Base-by-base conservation (phyloP, 2,113 vertebrate genomes). In the Sceloporus tristichus region DNA sequence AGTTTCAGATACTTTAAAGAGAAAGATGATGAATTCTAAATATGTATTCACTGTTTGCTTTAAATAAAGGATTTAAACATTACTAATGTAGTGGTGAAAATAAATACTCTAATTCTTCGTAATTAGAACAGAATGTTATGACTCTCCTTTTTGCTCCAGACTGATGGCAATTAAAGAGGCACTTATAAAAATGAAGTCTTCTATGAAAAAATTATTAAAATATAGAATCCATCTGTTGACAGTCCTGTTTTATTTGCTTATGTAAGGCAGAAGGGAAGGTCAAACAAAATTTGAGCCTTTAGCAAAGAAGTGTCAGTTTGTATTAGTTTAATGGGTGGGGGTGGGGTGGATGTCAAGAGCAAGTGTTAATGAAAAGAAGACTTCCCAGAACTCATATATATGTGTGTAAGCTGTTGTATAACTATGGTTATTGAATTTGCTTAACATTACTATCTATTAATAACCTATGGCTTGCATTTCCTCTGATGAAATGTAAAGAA, bases 281-380 rank as follows among this genome's bases (percentile, higher is more conserved):
- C 90, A 87, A 38, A 79, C 92, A 27, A 92, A 87, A 93, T 77
- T 85, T 93, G 86, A 88, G 75, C 88, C 34, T 42, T 91, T 88
- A 18, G 53, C 92, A 90, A 85, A 85, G 53, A 92, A 92, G 29
- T 80, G 81, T 92, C 90, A 87, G 56, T 92, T 93, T 16, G 5
- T 92, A 70, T 96, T 86, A 93, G 76, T 48, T 38, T 91, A 80
- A 85, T 85, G 87, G 92, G 82, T 88, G 59, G 91, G 88, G 90
- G 88, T 88, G 59, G 91, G 88, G 48, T 90, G 88, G n/a, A 87
- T 83, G 82, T 16, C 85, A 86, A 65, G 18, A 88, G 80, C 86
- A 80, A 70, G 83, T 16, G 13, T 85, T 89, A 83, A 84, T 91
- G 71, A 87, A 92, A 19, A 82, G 82, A 88, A 89, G 56, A 90